Percentiles rank a stretch among this genome's conserved stretches.
Evolutionary conservation across 2,797 vertebrate species (phyloP).

Genomic region (Rhodeus uyekii): DNA sequence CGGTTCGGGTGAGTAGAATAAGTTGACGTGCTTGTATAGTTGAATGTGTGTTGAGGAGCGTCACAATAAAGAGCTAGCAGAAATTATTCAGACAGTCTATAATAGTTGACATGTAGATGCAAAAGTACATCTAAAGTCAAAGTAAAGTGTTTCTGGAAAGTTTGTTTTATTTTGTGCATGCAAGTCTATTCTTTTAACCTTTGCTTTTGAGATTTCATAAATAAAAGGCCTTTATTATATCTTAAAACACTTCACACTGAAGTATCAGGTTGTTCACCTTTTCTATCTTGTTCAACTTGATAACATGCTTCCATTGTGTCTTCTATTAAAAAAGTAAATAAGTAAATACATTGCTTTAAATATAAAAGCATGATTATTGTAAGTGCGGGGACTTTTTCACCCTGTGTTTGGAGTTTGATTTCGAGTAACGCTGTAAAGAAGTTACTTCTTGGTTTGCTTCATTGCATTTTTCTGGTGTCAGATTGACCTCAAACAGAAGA

Average conservation of each 20-base stretch:
- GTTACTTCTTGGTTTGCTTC: neutral
- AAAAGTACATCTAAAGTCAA: neutral
- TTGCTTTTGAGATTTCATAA: neutral
- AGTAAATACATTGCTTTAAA: neutral
- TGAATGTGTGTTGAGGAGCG: neutral
- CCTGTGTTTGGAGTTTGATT: neutral
- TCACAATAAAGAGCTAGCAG: neutral
- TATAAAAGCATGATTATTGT: neutral
- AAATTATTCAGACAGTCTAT: neutral
- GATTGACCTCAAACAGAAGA: neutral
- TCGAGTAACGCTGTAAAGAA: neutral
- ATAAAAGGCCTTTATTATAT: neutral
- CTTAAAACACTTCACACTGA: neutral
- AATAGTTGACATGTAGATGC: neutral
- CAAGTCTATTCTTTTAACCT: neutral
- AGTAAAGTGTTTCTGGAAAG: neutral
- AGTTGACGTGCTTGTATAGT: neutral
- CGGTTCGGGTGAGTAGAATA: neutral
- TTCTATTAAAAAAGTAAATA: neutral
- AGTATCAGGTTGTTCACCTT: neutral
- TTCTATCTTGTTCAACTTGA: neutral
- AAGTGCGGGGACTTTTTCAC: neutral
- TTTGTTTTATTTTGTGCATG: neutral
- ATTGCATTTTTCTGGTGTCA: neutral
- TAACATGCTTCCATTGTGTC: neutral